Conservation (phyloP, 2,888 invertebrate species). For the Sipha maydis region DNA sequence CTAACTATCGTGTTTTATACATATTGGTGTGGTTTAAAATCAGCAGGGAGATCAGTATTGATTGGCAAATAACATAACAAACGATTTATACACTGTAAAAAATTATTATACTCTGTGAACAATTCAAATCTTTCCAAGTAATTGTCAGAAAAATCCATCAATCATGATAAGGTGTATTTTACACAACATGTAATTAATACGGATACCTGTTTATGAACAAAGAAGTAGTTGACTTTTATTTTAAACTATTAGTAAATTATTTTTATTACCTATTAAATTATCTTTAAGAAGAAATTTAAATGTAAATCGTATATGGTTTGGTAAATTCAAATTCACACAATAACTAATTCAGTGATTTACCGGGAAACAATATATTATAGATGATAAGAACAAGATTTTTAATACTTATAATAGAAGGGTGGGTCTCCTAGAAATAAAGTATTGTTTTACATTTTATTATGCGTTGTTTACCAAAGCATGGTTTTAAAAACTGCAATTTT, state of each 20-base stretch:
- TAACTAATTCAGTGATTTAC: neutral
- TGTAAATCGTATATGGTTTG: neutral
- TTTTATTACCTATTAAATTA: neutral
- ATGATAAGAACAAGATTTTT: neutral
- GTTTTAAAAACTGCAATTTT: neutral
- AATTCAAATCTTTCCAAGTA: neutral
- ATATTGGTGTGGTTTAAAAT: conserved; percentile 34
- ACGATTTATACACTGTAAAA: neutral
- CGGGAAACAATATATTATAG: neutral
- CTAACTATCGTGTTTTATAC: neutral
- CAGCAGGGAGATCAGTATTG: conserved; percentile 8
- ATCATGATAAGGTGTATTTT: too few relatives aligned
- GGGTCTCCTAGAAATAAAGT: neutral
- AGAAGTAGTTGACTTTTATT: neutral
- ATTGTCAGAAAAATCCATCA: neutral
- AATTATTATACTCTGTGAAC: neutral
- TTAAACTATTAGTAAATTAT: neutral
- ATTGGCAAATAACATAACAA: neutral
- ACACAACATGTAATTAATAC: too few relatives aligned
- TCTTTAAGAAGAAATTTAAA: neutral
- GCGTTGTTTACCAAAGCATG: neutral
- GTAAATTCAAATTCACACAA: neutral
- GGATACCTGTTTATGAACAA: too few relatives aligned
- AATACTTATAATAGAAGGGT: too few relatives aligned
- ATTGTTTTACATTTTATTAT: neutral